A percentile compares a stretch with the other conserved stretches of the same genome.
Evolutionary conservation across 2,797 vertebrate species (phyloP).

Genomic region (Hydrophis major): DNA sequence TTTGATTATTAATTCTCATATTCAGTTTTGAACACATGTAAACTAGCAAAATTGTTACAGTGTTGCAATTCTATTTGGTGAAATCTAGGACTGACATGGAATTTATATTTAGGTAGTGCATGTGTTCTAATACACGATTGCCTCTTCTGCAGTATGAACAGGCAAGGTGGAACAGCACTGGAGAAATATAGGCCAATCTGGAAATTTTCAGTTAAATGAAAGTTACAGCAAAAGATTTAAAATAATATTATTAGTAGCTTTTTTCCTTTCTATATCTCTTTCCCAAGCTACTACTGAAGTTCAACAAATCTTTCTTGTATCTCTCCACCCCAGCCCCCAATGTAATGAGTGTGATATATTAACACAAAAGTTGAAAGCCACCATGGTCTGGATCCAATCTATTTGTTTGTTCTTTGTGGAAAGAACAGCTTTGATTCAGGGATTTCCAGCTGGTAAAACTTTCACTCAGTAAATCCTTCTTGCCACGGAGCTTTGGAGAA

Average conservation of each 20-base stretch:
- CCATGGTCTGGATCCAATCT: conserved; percentile 38
- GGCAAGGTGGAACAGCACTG: not conserved
- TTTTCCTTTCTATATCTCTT: conserved; percentile 9
- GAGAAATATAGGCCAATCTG: not conserved
- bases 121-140: too few relatives aligned
- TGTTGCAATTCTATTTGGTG: not conserved
- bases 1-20: not conserved
- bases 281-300: not conserved
- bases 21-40: not conserved
- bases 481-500: conserved; percentile 52
- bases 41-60: not conserved
- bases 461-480: conserved; percentile 61
- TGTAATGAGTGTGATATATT: not conserved
- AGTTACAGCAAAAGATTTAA: conserved; percentile 23
- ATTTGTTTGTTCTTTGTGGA: conserved; percentile 47
- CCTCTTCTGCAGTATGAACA: not conserved
- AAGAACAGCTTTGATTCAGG: conserved; percentile 54
- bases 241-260: conserved; percentile 13
- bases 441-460: conserved; percentile 62
- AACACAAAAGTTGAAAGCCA: conserved; percentile 38
- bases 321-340: not conserved
- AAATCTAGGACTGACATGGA: not conserved
- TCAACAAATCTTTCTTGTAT: conserved; percentile 33
- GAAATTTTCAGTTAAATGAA: conserved; percentile 3
- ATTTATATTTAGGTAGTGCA: not conserved